These are phyloP conservation scores for Myrmophylax atrothorax DNA, from an alignment of 2,113 vertebrate genomes.

Conservation along the genomic window DNA sequence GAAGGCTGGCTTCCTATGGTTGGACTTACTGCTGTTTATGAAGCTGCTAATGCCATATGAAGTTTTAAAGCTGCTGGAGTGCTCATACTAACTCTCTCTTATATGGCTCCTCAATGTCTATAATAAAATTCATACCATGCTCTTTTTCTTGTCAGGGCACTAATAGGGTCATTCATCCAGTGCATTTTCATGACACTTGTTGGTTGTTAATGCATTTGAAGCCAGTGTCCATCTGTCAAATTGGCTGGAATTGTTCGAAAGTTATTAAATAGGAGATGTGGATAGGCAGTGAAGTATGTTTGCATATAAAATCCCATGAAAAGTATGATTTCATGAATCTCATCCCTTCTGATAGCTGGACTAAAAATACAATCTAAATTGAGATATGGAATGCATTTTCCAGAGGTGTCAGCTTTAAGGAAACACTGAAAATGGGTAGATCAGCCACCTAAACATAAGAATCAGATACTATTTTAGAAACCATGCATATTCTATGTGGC, in stretches of 20 bases:
- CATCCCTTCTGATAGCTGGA: neutral
- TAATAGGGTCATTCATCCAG: conserved; percentile 1
- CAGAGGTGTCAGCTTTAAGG: neutral
- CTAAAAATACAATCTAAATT: neutral
- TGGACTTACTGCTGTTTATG: neutral
- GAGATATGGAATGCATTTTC: neutral
- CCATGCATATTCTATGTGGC: neutral
- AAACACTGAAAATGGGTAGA: neutral
- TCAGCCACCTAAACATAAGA: neutral
- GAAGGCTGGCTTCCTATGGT: neutral
- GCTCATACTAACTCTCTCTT: neutral
- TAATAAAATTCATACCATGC: neutral
- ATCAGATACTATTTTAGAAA: neutral
- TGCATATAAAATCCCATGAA: neutral
- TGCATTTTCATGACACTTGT: neutral
- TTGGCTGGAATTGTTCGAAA: neutral
- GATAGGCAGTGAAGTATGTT: neutral
- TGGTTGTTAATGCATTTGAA: neutral
- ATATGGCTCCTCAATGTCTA: neutral
- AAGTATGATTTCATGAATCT: neutral
- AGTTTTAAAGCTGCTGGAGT: neutral
- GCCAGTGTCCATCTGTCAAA: neutral
- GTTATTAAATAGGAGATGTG: neutral
- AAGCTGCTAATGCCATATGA: neutral
- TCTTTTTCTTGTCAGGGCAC: neutral